Conservation (phyloP, 2,797 vertebrate species). For the Protosalanx chinensis region DNA sequence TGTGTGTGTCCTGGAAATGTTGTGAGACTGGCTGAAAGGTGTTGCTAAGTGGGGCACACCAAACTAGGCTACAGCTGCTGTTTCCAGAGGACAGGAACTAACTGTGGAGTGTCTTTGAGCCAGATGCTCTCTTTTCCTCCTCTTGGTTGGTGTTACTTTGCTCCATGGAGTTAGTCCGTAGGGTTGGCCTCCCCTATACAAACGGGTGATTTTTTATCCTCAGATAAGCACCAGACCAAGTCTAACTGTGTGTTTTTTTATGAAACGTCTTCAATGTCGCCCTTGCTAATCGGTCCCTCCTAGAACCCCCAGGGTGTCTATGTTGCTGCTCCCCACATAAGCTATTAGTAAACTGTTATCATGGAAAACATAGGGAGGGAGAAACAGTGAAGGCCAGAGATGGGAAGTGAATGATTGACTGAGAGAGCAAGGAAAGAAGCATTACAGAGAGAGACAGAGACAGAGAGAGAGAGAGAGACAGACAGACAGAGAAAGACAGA, state of each 20-base stretch:
- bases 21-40: constrained; percentile 23
- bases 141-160: background rate
- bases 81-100: constrained; percentile 21
- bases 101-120: constrained; percentile 16
- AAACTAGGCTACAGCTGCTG: constrained; percentile 33
- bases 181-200: too few relatives aligned
- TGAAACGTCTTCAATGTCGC: constrained; percentile 43
- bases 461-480: too few relatives aligned
- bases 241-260: constrained; percentile 51
- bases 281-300: constrained; percentile 8
- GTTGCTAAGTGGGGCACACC: constrained; percentile 41
- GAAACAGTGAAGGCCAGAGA: constrained; percentile 26
- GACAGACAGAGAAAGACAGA: too few relatives aligned
- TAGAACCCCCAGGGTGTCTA: too few relatives aligned
- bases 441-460: background rate
- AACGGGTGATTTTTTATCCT: constrained; percentile 41
- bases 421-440: background rate
- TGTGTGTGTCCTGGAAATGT: constrained; percentile 14
- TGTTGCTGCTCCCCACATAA: constrained; percentile 25
- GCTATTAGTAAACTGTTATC: constrained; percentile 35
- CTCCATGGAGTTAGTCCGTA: constrained; percentile 36
- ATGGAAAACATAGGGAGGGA: constrained; percentile 9
- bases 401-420: constrained; percentile 1
- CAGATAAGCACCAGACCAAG: constrained; percentile 43
- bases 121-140: background rate